Evolutionary conservation across 1,140 invertebrate species (phyloP), one percentile per base, ranked within the genome.

Genomic region (Orchestia grillus): DNA sequence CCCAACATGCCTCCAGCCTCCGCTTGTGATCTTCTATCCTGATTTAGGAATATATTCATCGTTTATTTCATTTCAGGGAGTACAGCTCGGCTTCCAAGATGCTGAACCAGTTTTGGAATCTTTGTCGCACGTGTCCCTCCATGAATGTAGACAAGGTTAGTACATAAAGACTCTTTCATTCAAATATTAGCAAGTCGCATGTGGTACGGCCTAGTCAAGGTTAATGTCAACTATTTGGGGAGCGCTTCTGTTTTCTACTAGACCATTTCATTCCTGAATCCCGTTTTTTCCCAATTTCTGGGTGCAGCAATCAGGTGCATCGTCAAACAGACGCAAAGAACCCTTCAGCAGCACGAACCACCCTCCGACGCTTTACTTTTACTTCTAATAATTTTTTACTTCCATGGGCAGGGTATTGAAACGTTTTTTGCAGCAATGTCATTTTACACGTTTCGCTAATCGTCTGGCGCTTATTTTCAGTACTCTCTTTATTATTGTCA

Each of bases 91-190:
- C 92, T 44, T 42, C 40, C 92, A 44, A 94, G 44, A 99, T 99
- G 98, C 99, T 99, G 98, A 98, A 98, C 98, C 99, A 98, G 98
- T 99, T 99, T 98, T 99, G 98, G 98, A 99, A 99, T 98, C 98
- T 99, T 98, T 99, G 98, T 98, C 98, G 98, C 98, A 98, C 98
- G 98, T 99, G 98, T 98, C 98, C 98, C 97, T 98, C 98, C 97
- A 99, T 99, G 98, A 98, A 98, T 97, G 98, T 99, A 97, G 98
- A 99, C 98, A 99, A 99, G 98, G 98, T 99, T 98, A 98, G 97
- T 96, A 94, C n/a, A 96, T 94, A 0, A n/a, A 43, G n/a, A 90
- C 40, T 45, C 47, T 44, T 94, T 94, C 44, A 94, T 94, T 45
- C 45, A 45, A 42, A 44, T 94, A 45, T 94, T 94, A 44, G 92